These are phyloP conservation scores for Octomys mimax DNA, from an alignment of 2,797 vertebrate genomes.

Conservation along the genomic window DNA sequence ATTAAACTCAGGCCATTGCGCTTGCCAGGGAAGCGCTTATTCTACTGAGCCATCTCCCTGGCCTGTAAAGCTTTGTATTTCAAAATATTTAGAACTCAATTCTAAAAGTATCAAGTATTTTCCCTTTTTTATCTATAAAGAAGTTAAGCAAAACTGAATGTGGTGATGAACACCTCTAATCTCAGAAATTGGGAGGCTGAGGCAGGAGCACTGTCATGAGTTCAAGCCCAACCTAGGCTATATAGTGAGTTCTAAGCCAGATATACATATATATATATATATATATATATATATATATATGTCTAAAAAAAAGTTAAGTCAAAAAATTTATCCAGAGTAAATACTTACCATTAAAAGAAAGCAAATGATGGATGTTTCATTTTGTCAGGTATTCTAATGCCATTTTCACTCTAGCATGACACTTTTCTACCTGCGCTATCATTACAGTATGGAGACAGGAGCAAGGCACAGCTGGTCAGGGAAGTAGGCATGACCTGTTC, in stretches of 20 bases:
- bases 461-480: not conserved
- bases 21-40: too few relatives aligned
- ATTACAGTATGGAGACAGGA: not conserved
- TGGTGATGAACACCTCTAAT: not conserved
- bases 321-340: slow-evolving; percentile 5
- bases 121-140: slow-evolving; percentile 15
- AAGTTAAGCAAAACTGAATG: not conserved
- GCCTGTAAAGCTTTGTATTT: not conserved
- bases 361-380: not conserved
- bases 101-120: not conserved
- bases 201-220: not conserved
- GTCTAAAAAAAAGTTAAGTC: not conserved
- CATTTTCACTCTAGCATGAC: not conserved
- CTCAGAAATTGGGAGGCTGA: not conserved
- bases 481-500: not conserved
- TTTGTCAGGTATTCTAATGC: not conserved
- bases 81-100: slow-evolving; percentile 38
- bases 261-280: not conserved
- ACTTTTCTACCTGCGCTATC: not conserved
- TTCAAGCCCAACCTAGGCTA: not conserved
- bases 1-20: too few relatives aligned
- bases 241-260: not conserved
- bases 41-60: too few relatives aligned
- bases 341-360: not conserved
- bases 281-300: not conserved